Percentiles rank a stretch among this genome's conserved stretches.
Conservation (phyloP, 2,888 invertebrate genomes). For the Gisinianus flammeolus region DNA sequence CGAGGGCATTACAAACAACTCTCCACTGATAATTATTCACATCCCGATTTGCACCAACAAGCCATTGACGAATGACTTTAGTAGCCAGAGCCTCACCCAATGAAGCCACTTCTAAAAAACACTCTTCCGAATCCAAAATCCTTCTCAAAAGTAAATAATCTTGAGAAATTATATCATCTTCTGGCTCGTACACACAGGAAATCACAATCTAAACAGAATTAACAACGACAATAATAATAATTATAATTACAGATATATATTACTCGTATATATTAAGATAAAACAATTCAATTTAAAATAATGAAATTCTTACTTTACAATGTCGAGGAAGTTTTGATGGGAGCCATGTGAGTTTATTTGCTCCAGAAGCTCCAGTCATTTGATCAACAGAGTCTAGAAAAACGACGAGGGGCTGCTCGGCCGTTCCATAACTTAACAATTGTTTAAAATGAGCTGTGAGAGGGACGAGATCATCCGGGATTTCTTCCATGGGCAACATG, state of each 20-base stretch:
- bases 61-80: conserved; percentile 84
- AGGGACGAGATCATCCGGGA: conserved; percentile 95
- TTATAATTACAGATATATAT: neutral
- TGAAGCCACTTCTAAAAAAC: conserved; percentile 87
- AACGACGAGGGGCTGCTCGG: conserved; percentile 83
- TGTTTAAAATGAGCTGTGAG: conserved; percentile 96
- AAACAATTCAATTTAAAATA: no score
- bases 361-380: conserved; percentile 89
- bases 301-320: conserved; percentile 88
- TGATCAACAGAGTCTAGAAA: conserved; percentile 97
- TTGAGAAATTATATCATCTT: conserved; percentile 82
- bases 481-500: conserved; percentile 87
- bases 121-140: conserved; percentile 87
- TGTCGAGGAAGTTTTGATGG: conserved; percentile 86
- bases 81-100: conserved; percentile 92
- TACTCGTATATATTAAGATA: no score
- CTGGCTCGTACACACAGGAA: conserved; percentile 86
- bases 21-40: conserved; percentile 93
- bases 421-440: conserved; percentile 79
- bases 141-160: conserved; percentile 84
- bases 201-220: conserved; percentile 76
- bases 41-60: conserved; percentile 85
- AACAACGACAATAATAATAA: no score
- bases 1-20: conserved; percentile 89
- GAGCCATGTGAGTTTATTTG: conserved; percentile 95